Evolutionary conservation across 1,140 invertebrate species (phyloP), one percentile per base, ranked within the genome.

Genomic region (Camponotus floridanus): DNA sequence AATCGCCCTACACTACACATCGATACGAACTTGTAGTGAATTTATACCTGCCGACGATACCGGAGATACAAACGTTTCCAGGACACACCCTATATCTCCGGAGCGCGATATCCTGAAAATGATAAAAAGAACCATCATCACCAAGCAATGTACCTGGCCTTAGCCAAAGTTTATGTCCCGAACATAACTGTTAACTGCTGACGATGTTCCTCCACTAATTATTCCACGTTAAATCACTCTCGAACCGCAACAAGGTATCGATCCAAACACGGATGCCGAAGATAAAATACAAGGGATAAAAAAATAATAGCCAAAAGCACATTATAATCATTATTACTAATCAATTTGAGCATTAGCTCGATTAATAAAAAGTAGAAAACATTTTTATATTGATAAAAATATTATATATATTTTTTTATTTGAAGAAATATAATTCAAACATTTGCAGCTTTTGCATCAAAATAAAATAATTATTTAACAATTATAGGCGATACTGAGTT

Each of bases 11-110:
- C 39, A 6, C 76, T 67, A 26, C n/a, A 36, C 78, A 13, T 73
- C 79, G 61, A 81, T 81, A 73, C 36, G 51, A 33, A 11, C 59
- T 18, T 45, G 39, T 81, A 61, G 68, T 61, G 79, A 83, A 83
- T 83, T 74, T 61, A 83, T 83, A 83, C 79, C 68, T 48, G 68
- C 48, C 68, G 55, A n/a, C 68, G 68, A 74, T 81, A 55, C 15
- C n/a, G 39, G 21, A 80, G 78, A 57, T 80, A 71, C 48, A 80
- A 74, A 39, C 68, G 18, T 18, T 74, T 73, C 55, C 13, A 74
- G 48, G 31, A 31, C 55, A 36, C 55, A 73, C 39, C 39, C 13
- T 26, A 55, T 33, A 73, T 73, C 67, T 81, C 26, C 39, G 15
- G 9, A 57, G 15, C 11, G 51, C 26, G 68, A 73, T 83, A 74